These are phyloP conservation scores for Cyprinodon diabolis DNA, from an alignment of 2,797 vertebrate genomes.

Conservation along the genomic window DNA sequence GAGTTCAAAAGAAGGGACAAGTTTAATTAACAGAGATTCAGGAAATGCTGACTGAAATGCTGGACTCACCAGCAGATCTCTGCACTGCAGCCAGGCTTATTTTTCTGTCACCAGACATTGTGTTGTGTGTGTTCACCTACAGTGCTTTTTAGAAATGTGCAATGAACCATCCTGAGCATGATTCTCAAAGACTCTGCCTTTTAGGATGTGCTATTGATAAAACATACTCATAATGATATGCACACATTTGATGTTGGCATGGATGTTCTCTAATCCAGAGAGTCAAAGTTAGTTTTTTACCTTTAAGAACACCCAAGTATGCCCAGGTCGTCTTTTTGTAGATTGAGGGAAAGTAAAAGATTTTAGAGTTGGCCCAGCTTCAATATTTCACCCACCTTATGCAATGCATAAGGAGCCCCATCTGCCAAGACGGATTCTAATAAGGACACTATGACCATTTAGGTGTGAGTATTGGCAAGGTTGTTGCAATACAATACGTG, in stretches of 20 bases:
- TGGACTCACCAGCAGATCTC: conserved; percentile 57
- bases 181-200: background rate
- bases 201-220: background rate
- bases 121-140: background rate
- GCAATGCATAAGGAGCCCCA: background rate
- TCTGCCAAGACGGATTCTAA: background rate
- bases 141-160: background rate
- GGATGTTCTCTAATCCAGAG: background rate
- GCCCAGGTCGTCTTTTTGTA: background rate
- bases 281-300: background rate
- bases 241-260: background rate
- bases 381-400: background rate
- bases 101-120: conserved; percentile 36
- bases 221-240: background rate
- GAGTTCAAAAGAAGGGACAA: conserved; percentile 41
- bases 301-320: background rate
- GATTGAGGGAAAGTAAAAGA: background rate
- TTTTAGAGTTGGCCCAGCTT: background rate
- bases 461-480: too few relatives aligned
- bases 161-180: background rate
- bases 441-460: background rate
- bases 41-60: conserved; percentile 73
- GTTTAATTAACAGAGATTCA: conserved; percentile 80
- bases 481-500: too few relatives aligned
- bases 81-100: conserved; percentile 41